These are phyloP conservation scores for Melanostoma scalare DNA, from an alignment of 2,888 invertebrate species.

Conservation along the genomic window DNA sequence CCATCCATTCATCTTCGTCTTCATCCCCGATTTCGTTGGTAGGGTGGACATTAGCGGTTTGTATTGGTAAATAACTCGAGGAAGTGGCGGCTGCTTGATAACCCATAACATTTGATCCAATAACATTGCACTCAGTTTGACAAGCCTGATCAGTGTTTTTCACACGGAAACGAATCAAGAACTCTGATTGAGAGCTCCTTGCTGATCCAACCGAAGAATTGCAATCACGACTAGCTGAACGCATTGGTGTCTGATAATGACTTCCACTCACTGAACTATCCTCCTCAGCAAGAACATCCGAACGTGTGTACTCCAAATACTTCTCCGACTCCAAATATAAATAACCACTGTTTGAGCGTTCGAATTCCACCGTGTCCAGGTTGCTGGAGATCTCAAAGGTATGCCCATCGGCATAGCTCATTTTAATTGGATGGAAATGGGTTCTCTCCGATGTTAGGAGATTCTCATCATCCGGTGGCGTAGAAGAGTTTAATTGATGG, in stretches of 20 bases:
- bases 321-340: conserved; percentile 84
- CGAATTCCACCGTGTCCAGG: conserved; percentile 86
- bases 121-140: conserved; percentile 58
- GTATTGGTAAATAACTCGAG: conserved; percentile 20
- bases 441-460: conserved; percentile 89
- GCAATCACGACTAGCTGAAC: conserved; percentile 42
- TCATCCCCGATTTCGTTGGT: conserved; percentile 32
- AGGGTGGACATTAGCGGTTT: conserved; percentile 4
- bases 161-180: conserved; percentile 58
- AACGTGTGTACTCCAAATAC: conserved; percentile 77
- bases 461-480: conserved; percentile 84
- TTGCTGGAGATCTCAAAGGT: conserved; percentile 87
- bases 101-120: conserved; percentile 36
- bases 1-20: conserved; percentile 66
- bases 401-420: conserved; percentile 87
- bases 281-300: conserved; percentile 76
- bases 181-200: conserved; percentile 60
- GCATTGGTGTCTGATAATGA: conserved; percentile 38
- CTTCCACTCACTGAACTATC: conserved; percentile 64
- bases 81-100: conserved; percentile 35
- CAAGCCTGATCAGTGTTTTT: conserved; percentile 61
- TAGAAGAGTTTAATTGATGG: conserved; percentile 13
- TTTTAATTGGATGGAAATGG: conserved; percentile 92
- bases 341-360: conserved; percentile 86
- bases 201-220: conserved; percentile 50